These are phyloP conservation scores for Melipona bicolor DNA, from an alignment of 2,888 invertebrate species.

Conservation along the genomic window DNA sequence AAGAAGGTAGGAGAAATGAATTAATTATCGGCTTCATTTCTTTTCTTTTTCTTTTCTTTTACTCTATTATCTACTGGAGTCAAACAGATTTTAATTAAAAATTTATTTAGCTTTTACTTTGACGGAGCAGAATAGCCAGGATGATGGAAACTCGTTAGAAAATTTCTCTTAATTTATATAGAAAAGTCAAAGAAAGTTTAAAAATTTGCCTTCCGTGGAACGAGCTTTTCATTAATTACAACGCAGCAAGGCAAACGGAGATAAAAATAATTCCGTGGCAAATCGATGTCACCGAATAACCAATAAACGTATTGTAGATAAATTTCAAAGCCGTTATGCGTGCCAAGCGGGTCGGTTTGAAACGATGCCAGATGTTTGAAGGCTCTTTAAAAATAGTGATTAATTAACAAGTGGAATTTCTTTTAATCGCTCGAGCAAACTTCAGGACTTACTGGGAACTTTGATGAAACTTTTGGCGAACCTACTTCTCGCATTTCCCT, in stretches of 20 bases:
- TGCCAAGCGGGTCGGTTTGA: not conserved
- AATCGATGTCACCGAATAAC: not conserved
- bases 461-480: slow-evolving; percentile 20
- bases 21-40: not conserved
- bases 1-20: not conserved
- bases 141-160: not conserved
- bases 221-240: not conserved
- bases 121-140: not conserved
- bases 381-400: not conserved
- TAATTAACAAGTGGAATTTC: slow-evolving; percentile 13
- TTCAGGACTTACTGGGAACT: not conserved
- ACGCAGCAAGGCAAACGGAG: not conserved
- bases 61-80: not conserved
- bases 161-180: not conserved
- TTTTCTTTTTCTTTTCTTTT: not conserved
- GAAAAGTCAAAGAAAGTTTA: not conserved
- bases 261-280: not conserved
- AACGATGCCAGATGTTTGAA: not conserved
- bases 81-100: not conserved
- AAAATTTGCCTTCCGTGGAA: not conserved
- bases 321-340: not conserved
- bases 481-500: slow-evolving; percentile 9
- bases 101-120: not conserved
- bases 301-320: too few species aligned
- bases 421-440: slow-evolving; percentile 15